phyloP scores from a whole-genome alignment of 2,888 invertebrate species.

The Anaspis maculata region DNA sequence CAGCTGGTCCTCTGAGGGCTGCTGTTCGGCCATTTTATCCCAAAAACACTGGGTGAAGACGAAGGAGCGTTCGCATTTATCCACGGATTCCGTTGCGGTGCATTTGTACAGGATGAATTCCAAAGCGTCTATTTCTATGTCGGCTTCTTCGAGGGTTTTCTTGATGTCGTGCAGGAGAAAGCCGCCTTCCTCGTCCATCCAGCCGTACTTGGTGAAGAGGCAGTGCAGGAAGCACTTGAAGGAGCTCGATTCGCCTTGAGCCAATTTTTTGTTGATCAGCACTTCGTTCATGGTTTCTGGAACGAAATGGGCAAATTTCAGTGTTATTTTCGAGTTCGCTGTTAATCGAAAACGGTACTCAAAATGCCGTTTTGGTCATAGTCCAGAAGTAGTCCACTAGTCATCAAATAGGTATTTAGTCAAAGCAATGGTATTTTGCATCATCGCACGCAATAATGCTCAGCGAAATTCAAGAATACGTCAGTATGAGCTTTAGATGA shows the following conservation, averaged over 20 bases:
- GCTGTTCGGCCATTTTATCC: constrained; percentile 32
- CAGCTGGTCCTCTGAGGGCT: constrained; percentile 27
- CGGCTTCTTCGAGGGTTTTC: constrained; percentile 29
- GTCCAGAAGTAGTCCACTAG: too few relatives aligned
- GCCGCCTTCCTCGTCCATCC: constrained; percentile 41
- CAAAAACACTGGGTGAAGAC: constrained; percentile 39
- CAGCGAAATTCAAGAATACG: too few relatives aligned
- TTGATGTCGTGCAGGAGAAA: constrained; percentile 36
- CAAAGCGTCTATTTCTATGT: constrained; percentile 28
- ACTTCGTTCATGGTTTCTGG: constrained; percentile 36
- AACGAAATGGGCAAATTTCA: constrained; percentile 8
- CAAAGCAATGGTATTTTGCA: too few relatives aligned
- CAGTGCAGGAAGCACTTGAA: constrained; percentile 40
- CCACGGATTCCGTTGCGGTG: constrained; percentile 31
- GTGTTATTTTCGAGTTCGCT: constrained; percentile 1
- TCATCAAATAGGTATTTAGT: too few relatives aligned
- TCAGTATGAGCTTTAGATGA: too few relatives aligned
- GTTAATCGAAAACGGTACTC: too few relatives aligned
- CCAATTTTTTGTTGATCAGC: constrained; percentile 34
- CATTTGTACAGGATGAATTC: constrained; percentile 36
- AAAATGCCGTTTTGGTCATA: not conserved
- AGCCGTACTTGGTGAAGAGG: constrained; percentile 37
- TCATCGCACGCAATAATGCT: too few relatives aligned
- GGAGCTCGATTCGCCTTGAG: constrained; percentile 23
- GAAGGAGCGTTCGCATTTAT: constrained; percentile 36